phyloP scores from a whole-genome alignment of 2,888 invertebrate species.

The Drosophila tanythrix region DNA sequence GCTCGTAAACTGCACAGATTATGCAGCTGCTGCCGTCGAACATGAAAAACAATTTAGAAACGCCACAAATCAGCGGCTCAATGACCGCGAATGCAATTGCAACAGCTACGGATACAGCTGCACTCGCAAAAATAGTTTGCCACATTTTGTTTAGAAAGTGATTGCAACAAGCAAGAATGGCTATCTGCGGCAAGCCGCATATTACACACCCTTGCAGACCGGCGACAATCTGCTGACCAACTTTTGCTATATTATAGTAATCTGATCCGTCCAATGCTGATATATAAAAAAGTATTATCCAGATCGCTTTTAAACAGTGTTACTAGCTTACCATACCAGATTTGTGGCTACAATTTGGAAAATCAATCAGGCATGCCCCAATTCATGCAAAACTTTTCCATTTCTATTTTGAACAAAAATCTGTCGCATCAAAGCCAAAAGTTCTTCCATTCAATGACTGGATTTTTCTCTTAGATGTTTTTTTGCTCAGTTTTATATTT shows the following conservation, averaged over 20 bases:
- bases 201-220: not conserved
- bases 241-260: not conserved
- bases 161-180: not conserved
- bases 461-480: accelerated
- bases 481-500: accelerated
- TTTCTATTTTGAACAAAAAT: no score
- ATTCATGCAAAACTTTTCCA: not conserved
- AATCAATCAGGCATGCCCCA: not conserved
- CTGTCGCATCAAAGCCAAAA: not conserved
- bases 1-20: slow-evolving; percentile 71
- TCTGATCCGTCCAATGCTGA: not conserved
- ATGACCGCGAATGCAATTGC: slow-evolving; percentile 71
- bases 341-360: not conserved
- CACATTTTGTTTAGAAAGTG: not conserved
- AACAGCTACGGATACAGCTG: slow-evolving; percentile 23
- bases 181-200: not conserved
- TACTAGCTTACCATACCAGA: not conserved
- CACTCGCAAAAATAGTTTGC: not conserved
- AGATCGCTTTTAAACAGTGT: not conserved
- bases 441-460: not conserved
- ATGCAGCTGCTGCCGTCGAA: slow-evolving; percentile 75
- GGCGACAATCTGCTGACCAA: accelerated
- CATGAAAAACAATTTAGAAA: slow-evolving; percentile 79
- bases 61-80: slow-evolving; percentile 79
- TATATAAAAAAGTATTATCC: not conserved